Evolutionary conservation across 2,888 invertebrate species (phyloP).

Genomic region (Limenitis camilla): DNA sequence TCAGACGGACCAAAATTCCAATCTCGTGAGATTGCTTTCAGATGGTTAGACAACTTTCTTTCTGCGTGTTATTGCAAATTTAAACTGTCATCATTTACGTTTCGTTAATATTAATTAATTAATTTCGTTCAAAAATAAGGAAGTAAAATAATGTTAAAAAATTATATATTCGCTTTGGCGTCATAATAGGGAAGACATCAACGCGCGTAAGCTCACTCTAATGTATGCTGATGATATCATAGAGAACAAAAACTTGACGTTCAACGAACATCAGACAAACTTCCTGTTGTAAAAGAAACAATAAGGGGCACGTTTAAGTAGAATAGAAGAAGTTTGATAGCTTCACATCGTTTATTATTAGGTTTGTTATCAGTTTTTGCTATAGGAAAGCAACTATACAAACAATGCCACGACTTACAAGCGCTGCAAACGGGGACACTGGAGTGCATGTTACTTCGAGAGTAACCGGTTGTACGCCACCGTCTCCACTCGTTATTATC

Average conservation of each 20-base stretch:
- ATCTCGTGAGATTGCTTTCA: conserved; percentile 64
- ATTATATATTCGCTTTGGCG: conserved; percentile 22
- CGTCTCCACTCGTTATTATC: conserved; percentile 29
- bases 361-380: conserved; percentile 15
- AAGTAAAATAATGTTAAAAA: neutral
- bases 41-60: conserved; percentile 61
- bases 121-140: neutral
- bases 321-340: neutral
- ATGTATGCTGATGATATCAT: conserved; percentile 24
- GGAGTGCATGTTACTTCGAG: conserved; percentile 40
- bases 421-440: conserved; percentile 50
- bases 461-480: conserved; percentile 29
- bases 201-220: conserved; percentile 44
- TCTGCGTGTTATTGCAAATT: conserved; percentile 33
- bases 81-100: neutral
- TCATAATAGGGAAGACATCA: conserved; percentile 60
- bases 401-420: conserved; percentile 33
- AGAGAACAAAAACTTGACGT: conserved; percentile 17
- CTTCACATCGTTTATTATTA: neutral
- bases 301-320: neutral
- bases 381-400: conserved; percentile 18
- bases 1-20: conserved; percentile 61
- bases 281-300: conserved; percentile 15
- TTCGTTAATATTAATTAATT: neutral
- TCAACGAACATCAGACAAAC: conserved; percentile 8